Evolutionary conservation across 2,888 invertebrate species (phyloP).

Genomic region (Zeuzera pyrina): DNA sequence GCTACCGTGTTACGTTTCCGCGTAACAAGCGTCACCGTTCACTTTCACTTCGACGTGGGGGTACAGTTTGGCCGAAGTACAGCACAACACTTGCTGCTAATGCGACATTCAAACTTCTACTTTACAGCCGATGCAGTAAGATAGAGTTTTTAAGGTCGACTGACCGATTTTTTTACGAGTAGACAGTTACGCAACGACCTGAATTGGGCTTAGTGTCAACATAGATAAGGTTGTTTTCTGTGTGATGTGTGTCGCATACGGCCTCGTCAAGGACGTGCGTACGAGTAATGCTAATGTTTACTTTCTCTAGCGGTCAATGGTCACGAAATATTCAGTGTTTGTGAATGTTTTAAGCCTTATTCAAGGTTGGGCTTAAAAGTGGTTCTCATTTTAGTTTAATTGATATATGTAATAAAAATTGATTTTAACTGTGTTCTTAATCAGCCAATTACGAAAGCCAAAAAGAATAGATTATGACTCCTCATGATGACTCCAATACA

Average conservation of each 20-base stretch:
- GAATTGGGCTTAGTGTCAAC: constrained; percentile 28
- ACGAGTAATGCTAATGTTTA: constrained; percentile 44
- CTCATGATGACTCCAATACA: too few species aligned
- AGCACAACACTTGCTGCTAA: constrained; percentile 5
- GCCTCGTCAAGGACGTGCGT: constrained; percentile 60
- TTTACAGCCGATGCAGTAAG: constrained; percentile 27
- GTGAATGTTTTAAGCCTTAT: constrained; percentile 28
- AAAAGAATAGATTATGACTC: too few species aligned
- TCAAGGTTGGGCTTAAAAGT: constrained; percentile 50
- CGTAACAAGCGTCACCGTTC: constrained; percentile 47
- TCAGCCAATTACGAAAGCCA: too few species aligned
- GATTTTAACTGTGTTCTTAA: too few species aligned
- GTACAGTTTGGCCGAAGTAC: constrained; percentile 31
- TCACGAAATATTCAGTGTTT: constrained; percentile 34
- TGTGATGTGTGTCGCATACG: constrained; percentile 23
- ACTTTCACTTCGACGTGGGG: constrained; percentile 55
- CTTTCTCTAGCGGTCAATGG: constrained; percentile 66
- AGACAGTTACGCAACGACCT: constrained; percentile 21
- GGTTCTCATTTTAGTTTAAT: too few species aligned
- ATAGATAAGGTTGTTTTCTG: constrained; percentile 25
- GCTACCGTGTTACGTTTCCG: constrained; percentile 56
- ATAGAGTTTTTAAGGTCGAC: constrained; percentile 21
- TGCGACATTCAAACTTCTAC: constrained; percentile 17
- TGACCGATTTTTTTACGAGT: constrained; percentile 26
- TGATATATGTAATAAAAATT: too few species aligned